Evolutionary conservation across 2,113 vertebrate genomes (phyloP), one percentile per base, ranked within the genome.

Genomic region (Anarrhichthys ocellatus): DNA sequence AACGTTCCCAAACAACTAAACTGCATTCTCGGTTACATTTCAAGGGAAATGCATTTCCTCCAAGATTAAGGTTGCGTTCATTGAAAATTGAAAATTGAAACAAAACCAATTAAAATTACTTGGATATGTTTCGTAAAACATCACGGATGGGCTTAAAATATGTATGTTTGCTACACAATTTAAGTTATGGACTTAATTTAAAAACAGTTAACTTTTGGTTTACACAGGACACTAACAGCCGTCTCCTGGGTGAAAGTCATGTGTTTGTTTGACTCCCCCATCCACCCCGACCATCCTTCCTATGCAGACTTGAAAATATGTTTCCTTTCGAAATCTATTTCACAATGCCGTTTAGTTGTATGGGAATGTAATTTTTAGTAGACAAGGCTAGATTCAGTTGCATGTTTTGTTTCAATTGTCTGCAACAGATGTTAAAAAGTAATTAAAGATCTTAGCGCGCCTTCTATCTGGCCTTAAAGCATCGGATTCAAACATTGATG

Each of bases 401-500:
- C 20, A 69, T 50, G 59, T 59, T 44, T 64, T 15, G 1, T 66
- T 50, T 61, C 7, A 11, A 78, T 42, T 78, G 6, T 73, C 22
- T 76, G 54, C 66, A 52, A 22, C 32, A 24, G 42, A 81, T 52
- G 50, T 52, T 3, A 20, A 52, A 22, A n/a, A 22, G 22, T 5
- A 52, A 73, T 75, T 50, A n/a, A 48, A 74, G 36, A 81, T 76
- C 32, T 66, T 46, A 15, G 54, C 17, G 22, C 65, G 17, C 15
- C 27, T 59, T 52, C 15, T 61, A n/a, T 44, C 6, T 50, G 48
- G 27, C 32, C 22, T 42, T 42, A 9, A 44, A 22, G 24, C 32
- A 0, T 59, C 42, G 59, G 50, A 59, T 73, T 85, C 46, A 24
- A 46, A 75, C 54, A 64, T 15, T 14, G 32, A 78, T 11, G 10